Evolutionary conservation across 2,888 invertebrate species (phyloP).

Genomic region (Actias luna): DNA sequence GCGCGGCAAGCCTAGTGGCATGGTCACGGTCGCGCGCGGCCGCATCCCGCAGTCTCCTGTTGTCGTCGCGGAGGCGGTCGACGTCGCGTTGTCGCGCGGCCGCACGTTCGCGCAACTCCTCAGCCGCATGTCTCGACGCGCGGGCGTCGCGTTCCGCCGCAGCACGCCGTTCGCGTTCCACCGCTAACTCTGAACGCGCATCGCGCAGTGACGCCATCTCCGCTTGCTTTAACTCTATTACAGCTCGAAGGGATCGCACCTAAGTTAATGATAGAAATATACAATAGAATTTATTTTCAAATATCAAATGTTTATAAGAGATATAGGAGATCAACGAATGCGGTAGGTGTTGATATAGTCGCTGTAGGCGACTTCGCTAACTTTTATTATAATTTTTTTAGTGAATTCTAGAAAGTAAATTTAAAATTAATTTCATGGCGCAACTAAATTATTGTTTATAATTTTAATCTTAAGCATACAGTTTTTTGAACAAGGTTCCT

Average conservation of each 20-base stretch:
- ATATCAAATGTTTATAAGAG: neutral
- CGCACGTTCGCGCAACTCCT: conserved; percentile 92
- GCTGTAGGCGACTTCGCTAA: no score
- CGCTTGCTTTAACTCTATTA: conserved; percentile 92
- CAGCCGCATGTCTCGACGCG: conserved; percentile 90
- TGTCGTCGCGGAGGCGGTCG: conserved; percentile 80
- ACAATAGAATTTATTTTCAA: neutral
- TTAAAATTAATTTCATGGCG: no score
- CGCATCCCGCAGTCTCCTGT: conserved; percentile 87
- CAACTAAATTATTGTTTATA: no score
- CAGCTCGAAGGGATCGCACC: conserved; percentile 89
- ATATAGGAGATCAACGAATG: no score
- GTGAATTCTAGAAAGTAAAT: no score
- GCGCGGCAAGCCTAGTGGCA: conserved; percentile 88
- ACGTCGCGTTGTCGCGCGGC: conserved; percentile 88
- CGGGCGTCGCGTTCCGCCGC: conserved; percentile 88
- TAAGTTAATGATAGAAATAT: conserved; percentile 23
- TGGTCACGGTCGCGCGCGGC: conserved; percentile 90
- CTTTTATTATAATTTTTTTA: no score
- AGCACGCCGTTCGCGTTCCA: conserved; percentile 88
- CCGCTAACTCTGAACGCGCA: conserved; percentile 85
- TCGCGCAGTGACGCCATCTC: conserved; percentile 91
- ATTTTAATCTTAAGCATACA: no score
- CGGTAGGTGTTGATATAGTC: no score
- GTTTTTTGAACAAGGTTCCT: no score